phyloP scores from a whole-genome alignment of 2,888 invertebrate genomes.

The Drosophila prolongata region DNA sequence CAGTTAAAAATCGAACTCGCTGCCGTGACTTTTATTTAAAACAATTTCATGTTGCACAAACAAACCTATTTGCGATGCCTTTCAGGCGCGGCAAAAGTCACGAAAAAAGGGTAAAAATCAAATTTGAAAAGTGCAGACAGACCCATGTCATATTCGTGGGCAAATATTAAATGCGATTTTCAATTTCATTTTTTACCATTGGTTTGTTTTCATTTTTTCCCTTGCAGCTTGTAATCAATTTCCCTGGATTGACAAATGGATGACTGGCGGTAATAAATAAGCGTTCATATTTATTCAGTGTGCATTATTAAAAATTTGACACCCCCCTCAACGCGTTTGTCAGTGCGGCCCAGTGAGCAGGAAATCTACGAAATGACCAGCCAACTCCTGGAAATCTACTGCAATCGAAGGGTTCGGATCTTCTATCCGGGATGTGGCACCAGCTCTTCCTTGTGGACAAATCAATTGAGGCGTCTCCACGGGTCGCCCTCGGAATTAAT shows the following conservation, averaged over 20 bases:
- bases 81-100: conserved; percentile 38
- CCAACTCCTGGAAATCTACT: conserved; percentile 79
- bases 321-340: conserved; percentile 1
- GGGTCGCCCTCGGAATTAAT: conserved; percentile 81
- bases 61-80: conserved; percentile 55
- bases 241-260: conserved; percentile 79
- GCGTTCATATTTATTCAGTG: conserved; percentile 62
- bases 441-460: conserved; percentile 77
- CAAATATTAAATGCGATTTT: conserved; percentile 74
- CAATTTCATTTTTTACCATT: conserved; percentile 49
- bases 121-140: conserved; percentile 46
- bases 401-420: conserved; percentile 75
- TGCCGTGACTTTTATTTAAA: conserved; percentile 73
- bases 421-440: conserved; percentile 81
- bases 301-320: conserved; percentile 71
- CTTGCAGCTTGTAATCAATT: conserved; percentile 79
- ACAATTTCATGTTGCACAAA: conserved; percentile 60
- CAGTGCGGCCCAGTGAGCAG: conserved; percentile 81
- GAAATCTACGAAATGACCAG: conserved; percentile 80
- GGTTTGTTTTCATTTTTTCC: conserved; percentile 37
- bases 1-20: conserved; percentile 75
- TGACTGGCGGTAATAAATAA: conserved; percentile 75
- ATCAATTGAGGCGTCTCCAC: conserved; percentile 73
- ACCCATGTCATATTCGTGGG: conserved; percentile 47
- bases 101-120: conserved; percentile 40